phyloP scores from a whole-genome alignment of 2,113 vertebrate species.

The Falco punctatus region DNA sequence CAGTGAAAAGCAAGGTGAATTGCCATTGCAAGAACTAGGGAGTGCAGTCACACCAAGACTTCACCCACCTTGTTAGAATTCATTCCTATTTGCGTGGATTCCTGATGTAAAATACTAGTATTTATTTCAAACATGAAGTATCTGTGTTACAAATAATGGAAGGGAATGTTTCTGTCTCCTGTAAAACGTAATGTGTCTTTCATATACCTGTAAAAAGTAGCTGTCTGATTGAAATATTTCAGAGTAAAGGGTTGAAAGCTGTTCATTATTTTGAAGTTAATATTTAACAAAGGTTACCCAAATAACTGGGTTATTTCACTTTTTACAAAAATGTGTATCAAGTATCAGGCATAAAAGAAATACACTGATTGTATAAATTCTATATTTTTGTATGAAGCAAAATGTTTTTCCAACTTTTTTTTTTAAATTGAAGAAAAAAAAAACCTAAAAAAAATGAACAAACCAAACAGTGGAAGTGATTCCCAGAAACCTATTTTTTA shows the following conservation, averaged over 20 bases:
- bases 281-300: neutral
- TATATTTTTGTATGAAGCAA: neutral
- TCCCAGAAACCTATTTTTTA: neutral
- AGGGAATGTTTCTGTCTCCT: neutral
- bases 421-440: neutral
- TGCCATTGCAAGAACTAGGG: neutral
- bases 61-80: neutral
- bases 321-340: neutral
- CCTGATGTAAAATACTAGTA: neutral
- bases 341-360: neutral
- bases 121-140: neutral
- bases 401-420: neutral
- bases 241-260: conserved; percentile 16
- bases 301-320: neutral
- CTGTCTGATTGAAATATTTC: neutral
- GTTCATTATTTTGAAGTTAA: neutral
- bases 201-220: neutral
- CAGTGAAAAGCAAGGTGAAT: neutral
- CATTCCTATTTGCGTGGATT: neutral
- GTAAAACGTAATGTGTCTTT: neutral
- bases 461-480: neutral
- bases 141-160: neutral
- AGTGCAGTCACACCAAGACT: neutral
- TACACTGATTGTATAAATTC: neutral
- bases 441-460: too few species aligned